Evolutionary conservation across 2,888 invertebrate genomes (phyloP), one percentile per base, ranked within the genome.

Genomic region (Volucella inanis): DNA sequence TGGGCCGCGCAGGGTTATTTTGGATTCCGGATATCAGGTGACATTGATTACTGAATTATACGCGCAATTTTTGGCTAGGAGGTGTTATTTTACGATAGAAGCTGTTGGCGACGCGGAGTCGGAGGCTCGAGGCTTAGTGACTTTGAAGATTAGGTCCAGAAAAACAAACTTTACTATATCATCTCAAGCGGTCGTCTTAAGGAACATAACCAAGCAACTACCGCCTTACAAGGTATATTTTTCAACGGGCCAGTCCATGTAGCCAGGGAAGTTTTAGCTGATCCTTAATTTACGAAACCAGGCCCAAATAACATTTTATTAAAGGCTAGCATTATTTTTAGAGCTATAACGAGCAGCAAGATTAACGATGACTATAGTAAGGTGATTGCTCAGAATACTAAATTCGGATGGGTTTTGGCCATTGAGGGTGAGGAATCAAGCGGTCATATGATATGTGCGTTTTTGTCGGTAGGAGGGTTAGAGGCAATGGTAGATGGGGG

Each of bases 281-380:
- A 43, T 43, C 43, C 43, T 43, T 43, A 43, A n/a, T n/a, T n/a
- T n/a, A n/a, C n/a, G n/a, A n/a, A n/a, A n/a, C 43, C 43, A 43
- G 43, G 43, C 10, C 1, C 43, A 9, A 43, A 2, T 2, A 2
- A 43, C 43, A 43, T 43, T 43, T 43, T 12, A 12, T 43, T 2
- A 1, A 18, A 18, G 18, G 18, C 18, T 18, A 18, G 18, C 18
- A 18, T 18, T 18, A 1, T 18, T 18, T 18, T 18, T 2, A 18
- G 2, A 18, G 18, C 18, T 18, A 18, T 18, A 18, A 18, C 18
- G 18, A 2, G 18, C 12, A 2, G 12, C 43, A 43, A 43, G 43
- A 12, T 12, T 43, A 2, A 43, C 43, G 43, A 43, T 43, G 12
- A 12, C 43, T 2, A 43, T 1, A 43, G 2, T 43, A 43, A 9